phyloP scores from a whole-genome alignment of 2,797 vertebrate genomes.

The Halcyon smyrnensis region DNA sequence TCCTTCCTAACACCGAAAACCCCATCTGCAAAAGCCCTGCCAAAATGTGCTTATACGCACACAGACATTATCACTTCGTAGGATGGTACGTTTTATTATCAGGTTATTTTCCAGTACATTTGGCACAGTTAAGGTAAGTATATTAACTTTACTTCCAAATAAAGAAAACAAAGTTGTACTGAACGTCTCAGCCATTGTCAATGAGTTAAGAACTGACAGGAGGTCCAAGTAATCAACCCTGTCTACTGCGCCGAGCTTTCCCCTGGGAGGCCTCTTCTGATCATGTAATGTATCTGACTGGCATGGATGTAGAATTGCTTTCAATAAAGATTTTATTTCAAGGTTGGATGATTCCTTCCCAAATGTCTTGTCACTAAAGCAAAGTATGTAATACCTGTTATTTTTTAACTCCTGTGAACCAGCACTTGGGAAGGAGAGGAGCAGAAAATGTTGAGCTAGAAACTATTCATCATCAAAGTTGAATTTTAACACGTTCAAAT shows the following conservation, averaged over 20 bases:
- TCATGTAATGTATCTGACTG: slow-evolving; percentile 76
- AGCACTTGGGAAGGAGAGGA: slow-evolving; percentile 46
- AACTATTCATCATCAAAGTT: slow-evolving; percentile 47
- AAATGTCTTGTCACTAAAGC: slow-evolving; percentile 78
- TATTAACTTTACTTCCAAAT: slow-evolving; percentile 81
- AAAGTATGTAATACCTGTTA: slow-evolving; percentile 76
- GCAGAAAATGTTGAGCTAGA: slow-evolving; percentile 59
- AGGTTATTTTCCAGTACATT: slow-evolving; percentile 84
- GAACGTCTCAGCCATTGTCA: slow-evolving; percentile 74
- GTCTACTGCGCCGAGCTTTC: slow-evolving; percentile 64
- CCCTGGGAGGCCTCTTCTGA: slow-evolving; percentile 75
- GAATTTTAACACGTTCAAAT: slow-evolving; percentile 57
- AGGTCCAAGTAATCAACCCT: slow-evolving; percentile 79
- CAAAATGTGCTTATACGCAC: slow-evolving; percentile 62
- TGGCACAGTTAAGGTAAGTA: slow-evolving; percentile 81
- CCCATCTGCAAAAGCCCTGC: slow-evolving; percentile 31
- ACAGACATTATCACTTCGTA: slow-evolving; percentile 68
- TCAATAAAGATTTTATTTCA: slow-evolving; percentile 84
- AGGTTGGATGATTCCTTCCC: slow-evolving; percentile 79
- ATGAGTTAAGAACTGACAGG: slow-evolving; percentile 80
- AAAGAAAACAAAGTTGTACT: slow-evolving; percentile 78
- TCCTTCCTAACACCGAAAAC: slow-evolving; percentile 65
- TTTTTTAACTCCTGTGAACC: slow-evolving; percentile 67
- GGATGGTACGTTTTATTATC: slow-evolving; percentile 76
- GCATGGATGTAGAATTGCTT: slow-evolving; percentile 81